Conservation (phyloP, 2,888 invertebrate genomes). For the Xylota sylvarum region DNA sequence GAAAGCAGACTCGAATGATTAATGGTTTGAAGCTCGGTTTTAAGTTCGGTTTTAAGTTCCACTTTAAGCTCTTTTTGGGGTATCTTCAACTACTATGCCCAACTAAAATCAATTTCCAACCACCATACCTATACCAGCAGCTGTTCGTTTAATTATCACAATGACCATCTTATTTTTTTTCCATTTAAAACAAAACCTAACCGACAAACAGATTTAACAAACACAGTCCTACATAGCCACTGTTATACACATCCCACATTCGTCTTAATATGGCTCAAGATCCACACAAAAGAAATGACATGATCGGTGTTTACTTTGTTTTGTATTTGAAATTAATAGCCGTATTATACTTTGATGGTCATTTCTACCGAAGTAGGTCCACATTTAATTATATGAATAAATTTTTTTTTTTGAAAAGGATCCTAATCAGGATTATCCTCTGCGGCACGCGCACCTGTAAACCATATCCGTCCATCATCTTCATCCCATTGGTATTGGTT, state of each 20-base stretch:
- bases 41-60: too few relatives aligned
- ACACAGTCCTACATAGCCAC: slow-evolving; percentile 7
- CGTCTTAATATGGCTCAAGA: slow-evolving; percentile 6
- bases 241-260: not conserved
- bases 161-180: not conserved
- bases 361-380: slow-evolving; percentile 25
- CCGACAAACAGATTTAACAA: slow-evolving; percentile 4
- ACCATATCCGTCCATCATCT: not conserved
- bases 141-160: not conserved
- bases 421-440: slow-evolving; percentile 63
- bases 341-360: slow-evolving; percentile 23
- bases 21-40: too few relatives aligned
- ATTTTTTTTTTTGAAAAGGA: slow-evolving; percentile 28
- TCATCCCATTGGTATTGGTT: slow-evolving; percentile 5
- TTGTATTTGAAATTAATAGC: slow-evolving; percentile 50
- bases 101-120: too few relatives aligned
- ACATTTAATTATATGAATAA: slow-evolving; percentile 47
- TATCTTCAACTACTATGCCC: too few relatives aligned
- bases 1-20: too few relatives aligned
- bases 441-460: slow-evolving; percentile 64
- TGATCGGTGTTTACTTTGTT: slow-evolving; percentile 30
- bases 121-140: not conserved
- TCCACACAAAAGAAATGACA: slow-evolving; percentile 11
- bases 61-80: too few relatives aligned
- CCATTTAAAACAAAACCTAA: not conserved